Conservation (phyloP, 2,888 invertebrate species). For the Neuroscelio doddi region DNA sequence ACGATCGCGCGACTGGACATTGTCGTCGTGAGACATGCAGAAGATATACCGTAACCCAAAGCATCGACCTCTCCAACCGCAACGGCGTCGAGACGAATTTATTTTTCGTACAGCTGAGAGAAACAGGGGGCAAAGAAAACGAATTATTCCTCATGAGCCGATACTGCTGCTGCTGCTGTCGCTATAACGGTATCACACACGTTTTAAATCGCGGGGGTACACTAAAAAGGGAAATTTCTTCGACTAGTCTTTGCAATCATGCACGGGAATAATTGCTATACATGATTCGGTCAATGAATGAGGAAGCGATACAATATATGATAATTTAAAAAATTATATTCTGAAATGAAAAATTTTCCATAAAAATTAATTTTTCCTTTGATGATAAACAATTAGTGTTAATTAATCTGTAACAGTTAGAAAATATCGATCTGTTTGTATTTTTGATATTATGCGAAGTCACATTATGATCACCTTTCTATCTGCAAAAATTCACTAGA, state of each 20-base stretch:
- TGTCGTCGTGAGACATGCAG: constrained; percentile 27
- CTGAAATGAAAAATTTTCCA: too few relatives aligned
- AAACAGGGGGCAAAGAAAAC: neutral
- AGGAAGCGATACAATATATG: too few relatives aligned
- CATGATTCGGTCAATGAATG: too few relatives aligned
- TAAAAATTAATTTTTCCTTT: too few relatives aligned
- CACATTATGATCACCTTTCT: too few relatives aligned
- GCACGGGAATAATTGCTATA: too few relatives aligned
- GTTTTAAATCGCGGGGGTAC: constrained; percentile 22
- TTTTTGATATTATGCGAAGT: too few relatives aligned
- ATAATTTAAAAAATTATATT: too few relatives aligned
- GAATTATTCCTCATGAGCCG: neutral
- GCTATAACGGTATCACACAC: constrained; percentile 30
- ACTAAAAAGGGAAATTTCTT: constrained; percentile 36
- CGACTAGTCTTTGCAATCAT: neutral
- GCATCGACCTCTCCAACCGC: constrained; percentile 30
- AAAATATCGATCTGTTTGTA: too few relatives aligned
- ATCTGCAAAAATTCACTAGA: neutral
- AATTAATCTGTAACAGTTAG: too few relatives aligned
- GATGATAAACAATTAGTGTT: too few relatives aligned
- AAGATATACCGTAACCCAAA: constrained; percentile 37
- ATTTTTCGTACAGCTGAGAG: constrained; percentile 28
- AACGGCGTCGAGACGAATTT: constrained; percentile 27
- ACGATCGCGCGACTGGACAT: constrained; percentile 17
- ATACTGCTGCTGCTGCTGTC: constrained; percentile 11